Evolutionary conservation across 2,113 vertebrate genomes (phyloP).

Genomic region (Leptocoma aspasia): DNA sequence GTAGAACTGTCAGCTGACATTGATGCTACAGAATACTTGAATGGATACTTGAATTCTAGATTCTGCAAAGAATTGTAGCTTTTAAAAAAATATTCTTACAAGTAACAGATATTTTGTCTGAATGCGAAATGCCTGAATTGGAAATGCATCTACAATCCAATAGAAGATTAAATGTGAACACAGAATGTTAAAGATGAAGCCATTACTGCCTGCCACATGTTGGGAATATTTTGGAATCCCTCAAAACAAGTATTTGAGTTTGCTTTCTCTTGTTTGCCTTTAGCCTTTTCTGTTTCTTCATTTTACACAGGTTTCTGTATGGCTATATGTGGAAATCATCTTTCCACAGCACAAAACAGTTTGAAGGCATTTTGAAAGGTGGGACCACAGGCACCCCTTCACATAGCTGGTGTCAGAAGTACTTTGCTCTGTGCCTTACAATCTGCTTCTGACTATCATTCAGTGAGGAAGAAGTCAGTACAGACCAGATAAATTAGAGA

Average conservation of each 20-base stretch:
- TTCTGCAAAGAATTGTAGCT: neutral
- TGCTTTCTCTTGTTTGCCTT: neutral
- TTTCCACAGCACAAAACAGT: neutral
- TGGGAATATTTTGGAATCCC: neutral
- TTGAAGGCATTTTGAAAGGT: neutral
- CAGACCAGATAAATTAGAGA: neutral
- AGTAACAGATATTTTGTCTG: neutral
- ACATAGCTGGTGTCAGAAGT: neutral
- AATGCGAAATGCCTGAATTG: neutral
- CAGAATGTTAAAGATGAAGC: neutral
- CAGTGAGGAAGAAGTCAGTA: neutral
- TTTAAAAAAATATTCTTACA: neutral
- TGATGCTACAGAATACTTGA: neutral
- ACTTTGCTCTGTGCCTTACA: neutral
- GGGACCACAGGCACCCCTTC: neutral
- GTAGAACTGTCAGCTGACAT: neutral
- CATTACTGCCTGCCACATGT: fast-evolving
- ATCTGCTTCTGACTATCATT: neutral
- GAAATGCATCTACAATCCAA: neutral
- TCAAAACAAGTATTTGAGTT: neutral
- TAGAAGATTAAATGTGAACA: neutral
- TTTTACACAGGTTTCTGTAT: neutral
- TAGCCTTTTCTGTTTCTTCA: neutral
- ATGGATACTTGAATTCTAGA: neutral
- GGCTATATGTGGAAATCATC: neutral